Conservation (phyloP, 2,113 vertebrate species). For the Paramisgurnus dabryanus region DNA sequence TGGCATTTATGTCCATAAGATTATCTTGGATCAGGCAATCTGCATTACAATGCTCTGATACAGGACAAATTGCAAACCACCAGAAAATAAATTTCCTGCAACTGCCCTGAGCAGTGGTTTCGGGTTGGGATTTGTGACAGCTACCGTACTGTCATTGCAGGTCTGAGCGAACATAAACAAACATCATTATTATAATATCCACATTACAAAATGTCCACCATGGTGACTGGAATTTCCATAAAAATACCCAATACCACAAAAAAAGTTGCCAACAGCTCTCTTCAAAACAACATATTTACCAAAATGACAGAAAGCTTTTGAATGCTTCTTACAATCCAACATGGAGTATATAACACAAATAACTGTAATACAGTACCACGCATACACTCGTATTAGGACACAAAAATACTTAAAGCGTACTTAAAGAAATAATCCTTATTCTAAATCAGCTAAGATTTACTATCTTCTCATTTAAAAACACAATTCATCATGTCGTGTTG, state of each 20-base stretch:
- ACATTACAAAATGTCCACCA: not conserved
- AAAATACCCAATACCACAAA: not conserved
- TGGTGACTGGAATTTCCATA: not conserved
- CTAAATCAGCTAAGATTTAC: not conserved
- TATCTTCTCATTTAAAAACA: not conserved
- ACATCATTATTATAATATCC: not conserved
- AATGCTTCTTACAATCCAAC: too few species aligned
- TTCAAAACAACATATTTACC: not conserved
- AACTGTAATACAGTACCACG: not conserved
- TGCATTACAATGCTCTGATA: not conserved
- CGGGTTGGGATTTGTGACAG: too few species aligned
- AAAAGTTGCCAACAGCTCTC: too few species aligned
- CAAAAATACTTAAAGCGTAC: not conserved
- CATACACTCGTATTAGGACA: too few species aligned
- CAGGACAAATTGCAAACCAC: not conserved
- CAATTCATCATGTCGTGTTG: constrained; percentile 3
- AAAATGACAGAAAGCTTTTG: too few species aligned
- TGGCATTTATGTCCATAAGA: not conserved
- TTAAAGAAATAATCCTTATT: not conserved
- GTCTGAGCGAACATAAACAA: not conserved
- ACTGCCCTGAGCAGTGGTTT: not conserved
- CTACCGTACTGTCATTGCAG: not conserved
- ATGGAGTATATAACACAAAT: too few species aligned
- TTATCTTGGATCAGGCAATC: not conserved
- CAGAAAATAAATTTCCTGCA: not conserved